Conservation (phyloP, 2,797 vertebrate species). For the Pseudomugil tenellus region DNA sequence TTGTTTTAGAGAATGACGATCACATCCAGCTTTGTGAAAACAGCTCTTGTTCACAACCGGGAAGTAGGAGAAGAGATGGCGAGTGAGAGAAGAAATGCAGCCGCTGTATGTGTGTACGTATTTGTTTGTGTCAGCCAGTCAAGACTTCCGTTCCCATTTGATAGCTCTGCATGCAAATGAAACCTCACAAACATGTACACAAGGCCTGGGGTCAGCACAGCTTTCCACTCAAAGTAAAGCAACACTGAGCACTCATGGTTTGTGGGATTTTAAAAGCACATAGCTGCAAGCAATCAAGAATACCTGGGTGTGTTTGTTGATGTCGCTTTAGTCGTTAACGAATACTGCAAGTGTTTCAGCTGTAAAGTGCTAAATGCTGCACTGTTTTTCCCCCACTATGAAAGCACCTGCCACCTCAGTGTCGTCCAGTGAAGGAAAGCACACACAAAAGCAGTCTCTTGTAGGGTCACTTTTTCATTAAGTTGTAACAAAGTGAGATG, state of each 20-base stretch:
- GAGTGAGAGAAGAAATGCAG: slow-evolving; percentile 59
- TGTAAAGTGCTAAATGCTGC: slow-evolving; percentile 78
- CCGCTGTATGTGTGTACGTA: slow-evolving; percentile 25
- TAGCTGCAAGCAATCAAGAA: slow-evolving; percentile 26
- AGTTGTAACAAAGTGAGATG: slow-evolving; percentile 70
- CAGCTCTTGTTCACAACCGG: slow-evolving; percentile 72
- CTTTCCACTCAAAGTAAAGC: slow-evolving; percentile 64
- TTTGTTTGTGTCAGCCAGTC: slow-evolving; percentile 39
- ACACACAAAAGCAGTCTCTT: slow-evolving; percentile 33
- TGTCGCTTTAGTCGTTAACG: slow-evolving; percentile 41
- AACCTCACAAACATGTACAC: slow-evolving; percentile 80
- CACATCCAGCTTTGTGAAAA: slow-evolving; percentile 80
- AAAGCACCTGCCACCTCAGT: slow-evolving; percentile 81
- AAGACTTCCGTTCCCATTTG: slow-evolving; percentile 76
- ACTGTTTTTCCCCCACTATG: slow-evolving; percentile 67
- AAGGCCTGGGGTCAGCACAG: slow-evolving; percentile 70
- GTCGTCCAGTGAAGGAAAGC: slow-evolving; percentile 61
- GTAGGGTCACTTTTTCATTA: slow-evolving; percentile 71
- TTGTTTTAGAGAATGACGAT: slow-evolving; percentile 77
- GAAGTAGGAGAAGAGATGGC: slow-evolving; percentile 58
- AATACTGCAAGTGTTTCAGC: slow-evolving; percentile 67
- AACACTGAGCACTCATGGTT: slow-evolving; percentile 39
- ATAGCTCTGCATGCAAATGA: slow-evolving; percentile 79
- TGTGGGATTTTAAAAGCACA: slow-evolving; percentile 40
- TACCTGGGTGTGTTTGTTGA: slow-evolving; percentile 41